These are phyloP conservation scores for Cheumatopsyche charites DNA, from an alignment of 1,140 invertebrate species.

Conservation along the genomic window DNA sequence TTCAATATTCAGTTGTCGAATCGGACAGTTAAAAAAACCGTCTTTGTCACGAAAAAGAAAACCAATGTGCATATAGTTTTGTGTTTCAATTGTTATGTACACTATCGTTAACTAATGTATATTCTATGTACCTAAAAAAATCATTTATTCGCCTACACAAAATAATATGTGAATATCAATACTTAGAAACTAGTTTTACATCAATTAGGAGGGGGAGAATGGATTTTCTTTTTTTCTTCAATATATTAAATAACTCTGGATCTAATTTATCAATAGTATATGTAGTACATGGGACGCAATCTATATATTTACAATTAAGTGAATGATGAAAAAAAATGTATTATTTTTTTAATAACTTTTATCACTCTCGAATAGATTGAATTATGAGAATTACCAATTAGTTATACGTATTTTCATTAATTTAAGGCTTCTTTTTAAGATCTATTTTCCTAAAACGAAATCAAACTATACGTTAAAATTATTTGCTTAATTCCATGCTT, in stretches of 20 bases:
- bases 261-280: background rate
- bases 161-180: background rate
- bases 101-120: too few species aligned
- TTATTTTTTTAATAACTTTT: background rate
- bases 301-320: slow-evolving; percentile 23
- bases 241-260: slow-evolving; percentile 3
- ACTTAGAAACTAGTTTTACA: background rate
- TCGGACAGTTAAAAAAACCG: too few species aligned
- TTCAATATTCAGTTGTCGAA: too few species aligned
- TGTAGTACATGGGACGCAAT: slow-evolving; percentile 22
- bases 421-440: slow-evolving; percentile 22
- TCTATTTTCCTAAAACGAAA: too few species aligned
- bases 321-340: background rate
- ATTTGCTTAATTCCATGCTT: too few species aligned
- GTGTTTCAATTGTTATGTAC: too few species aligned
- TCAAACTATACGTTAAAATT: too few species aligned
- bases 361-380: background rate
- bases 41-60: too few species aligned
- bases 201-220: background rate
- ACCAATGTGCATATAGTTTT: too few species aligned
- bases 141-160: too few species aligned
- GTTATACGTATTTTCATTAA: slow-evolving; percentile 20
- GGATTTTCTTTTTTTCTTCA: background rate
- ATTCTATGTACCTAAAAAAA: too few species aligned
- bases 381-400: background rate